Evolutionary conservation across 2,888 invertebrate genomes (phyloP), one percentile per base, ranked within the genome.

Genomic region (Aleiodes alternator): DNA sequence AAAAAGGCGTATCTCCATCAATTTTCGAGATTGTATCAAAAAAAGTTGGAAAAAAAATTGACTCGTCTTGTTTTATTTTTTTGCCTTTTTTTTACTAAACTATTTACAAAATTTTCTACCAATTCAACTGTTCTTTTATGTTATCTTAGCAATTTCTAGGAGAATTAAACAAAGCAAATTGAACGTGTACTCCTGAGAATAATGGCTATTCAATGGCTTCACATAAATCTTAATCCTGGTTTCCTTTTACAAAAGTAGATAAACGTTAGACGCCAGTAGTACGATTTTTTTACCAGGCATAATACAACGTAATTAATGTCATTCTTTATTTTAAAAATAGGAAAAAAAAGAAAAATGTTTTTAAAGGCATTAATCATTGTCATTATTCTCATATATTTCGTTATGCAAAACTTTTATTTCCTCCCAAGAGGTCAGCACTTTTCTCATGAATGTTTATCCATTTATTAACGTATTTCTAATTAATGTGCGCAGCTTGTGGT

Each of bases 401-500:
- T 43, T 43, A 11, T 9, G 43, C 43, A 9, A 34, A 43, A 43
- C 9, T 43, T 43, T 43, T 43, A 43, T 43, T 43, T 43, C 43
- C 43, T 43, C 11, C 43, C 9, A 8, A 43, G 43, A 43, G 43
- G 43, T 43, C 43, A 43, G 43, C 43, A 43, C 43, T 43, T 43
- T 43, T 43, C 43, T 43, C 43, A 43, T 43, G 43, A 43, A 43
- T 43, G 43, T 43, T 43, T 43, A 43, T 43, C 43, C 43, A 43
- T 43, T 78, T 79, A 78, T 79, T 76, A 79, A 75, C 75, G 78
- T 71, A 69, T 43, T 75, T 69, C 73, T 80, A 81, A 80, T 80
- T 81, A 80, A 81, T 79, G 79, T 69, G 77, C 73, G 76, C 76
- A 81, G 76, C 77, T 77, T 78, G 79, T 74, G 79, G 77, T 77